Conservation (phyloP, 2,888 invertebrate species). For the Clostera curtula region DNA sequence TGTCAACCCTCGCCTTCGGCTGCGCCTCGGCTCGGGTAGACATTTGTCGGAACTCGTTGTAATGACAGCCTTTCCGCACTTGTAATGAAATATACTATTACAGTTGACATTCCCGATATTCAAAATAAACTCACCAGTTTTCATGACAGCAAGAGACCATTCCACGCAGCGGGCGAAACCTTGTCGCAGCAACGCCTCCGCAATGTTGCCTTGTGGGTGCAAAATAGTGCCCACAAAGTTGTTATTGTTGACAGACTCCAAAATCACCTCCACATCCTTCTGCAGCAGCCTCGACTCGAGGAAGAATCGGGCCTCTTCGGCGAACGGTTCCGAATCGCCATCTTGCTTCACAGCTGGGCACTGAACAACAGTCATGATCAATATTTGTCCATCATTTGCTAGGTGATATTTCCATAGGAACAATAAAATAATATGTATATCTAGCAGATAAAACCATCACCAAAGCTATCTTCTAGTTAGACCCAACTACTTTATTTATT, state of each 20-base stretch:
- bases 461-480: too few relatives aligned
- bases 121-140: conserved; percentile 39
- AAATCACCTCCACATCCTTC: conserved; percentile 89
- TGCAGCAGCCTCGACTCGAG: conserved; percentile 94
- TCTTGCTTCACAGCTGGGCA: conserved; percentile 89
- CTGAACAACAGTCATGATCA: conserved; percentile 46
- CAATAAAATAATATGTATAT: too few relatives aligned
- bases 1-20: too few relatives aligned
- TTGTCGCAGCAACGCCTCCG: conserved; percentile 90
- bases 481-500: too few relatives aligned
- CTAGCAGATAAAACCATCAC: too few relatives aligned
- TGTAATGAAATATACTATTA: too few relatives aligned
- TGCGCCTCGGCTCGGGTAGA: too few relatives aligned
- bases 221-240: conserved; percentile 95
- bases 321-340: conserved; percentile 79
- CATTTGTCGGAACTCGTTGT: too few relatives aligned
- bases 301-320: conserved; percentile 95
- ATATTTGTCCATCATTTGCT: too few relatives aligned
- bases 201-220: conserved; percentile 95
- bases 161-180: conserved; percentile 91
- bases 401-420: too few relatives aligned
- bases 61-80: too few relatives aligned
- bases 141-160: conserved; percentile 67
- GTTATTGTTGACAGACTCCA: conserved; percentile 94
- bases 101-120: conserved; percentile 3